Conservation (phyloP, 2,797 vertebrate genomes). For the Anguilla anguilla region DNA sequence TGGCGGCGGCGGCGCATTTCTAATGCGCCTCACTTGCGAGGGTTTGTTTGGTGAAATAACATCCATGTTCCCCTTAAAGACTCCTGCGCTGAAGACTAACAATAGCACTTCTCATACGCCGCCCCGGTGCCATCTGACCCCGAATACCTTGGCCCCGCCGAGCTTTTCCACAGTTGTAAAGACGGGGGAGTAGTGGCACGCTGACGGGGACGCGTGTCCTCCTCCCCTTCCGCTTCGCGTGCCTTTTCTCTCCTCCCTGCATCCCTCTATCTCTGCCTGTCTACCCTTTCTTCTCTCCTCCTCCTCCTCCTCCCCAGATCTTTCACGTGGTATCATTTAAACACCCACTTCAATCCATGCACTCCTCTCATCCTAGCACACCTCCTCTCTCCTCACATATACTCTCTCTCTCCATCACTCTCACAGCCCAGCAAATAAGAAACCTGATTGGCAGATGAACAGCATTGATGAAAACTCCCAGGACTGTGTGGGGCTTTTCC, state of each 20-base stretch:
- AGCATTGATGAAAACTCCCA: background rate
- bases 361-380: conserved; percentile 64
- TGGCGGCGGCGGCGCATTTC: conserved; percentile 74
- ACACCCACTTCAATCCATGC: conserved; percentile 57
- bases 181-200: conserved; percentile 29
- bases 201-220: conserved; percentile 20
- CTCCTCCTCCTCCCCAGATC: conserved; percentile 35
- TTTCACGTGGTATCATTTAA: background rate
- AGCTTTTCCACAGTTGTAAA: conserved; percentile 55
- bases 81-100: conserved; percentile 46
- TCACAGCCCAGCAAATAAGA: conserved; percentile 3
- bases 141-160: conserved; percentile 44
- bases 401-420: conserved; percentile 63
- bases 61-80: conserved; percentile 68
- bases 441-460: background rate
- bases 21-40: conserved; percentile 64
- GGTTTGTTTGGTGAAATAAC: conserved; percentile 80
- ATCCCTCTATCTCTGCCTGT: conserved; percentile 27
- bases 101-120: conserved; percentile 51
- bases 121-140: conserved; percentile 44
- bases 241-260: conserved; percentile 38
- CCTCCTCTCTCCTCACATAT: conserved; percentile 39
- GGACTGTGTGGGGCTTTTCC: background rate
- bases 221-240: conserved; percentile 35
- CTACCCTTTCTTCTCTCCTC: conserved; percentile 37